A percentile compares a stretch with the other conserved stretches of the same genome.
Evolutionary conservation across 2,888 invertebrate species (phyloP).

Genomic region (Lomographa bimaculata): DNA sequence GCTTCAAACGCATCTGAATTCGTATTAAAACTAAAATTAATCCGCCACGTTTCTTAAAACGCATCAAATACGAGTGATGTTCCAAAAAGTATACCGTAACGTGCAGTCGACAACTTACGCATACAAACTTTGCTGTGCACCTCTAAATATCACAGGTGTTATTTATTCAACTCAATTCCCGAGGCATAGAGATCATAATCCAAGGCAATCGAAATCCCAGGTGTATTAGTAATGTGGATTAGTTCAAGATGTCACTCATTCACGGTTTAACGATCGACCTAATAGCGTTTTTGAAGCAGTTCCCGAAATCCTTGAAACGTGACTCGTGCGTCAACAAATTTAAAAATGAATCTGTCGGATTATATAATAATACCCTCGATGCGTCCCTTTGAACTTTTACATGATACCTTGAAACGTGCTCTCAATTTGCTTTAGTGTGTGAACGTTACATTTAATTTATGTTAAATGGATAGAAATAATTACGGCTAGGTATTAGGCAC

Average conservation of each 20-base stretch:
- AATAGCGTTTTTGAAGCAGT: slow-evolving; percentile 79
- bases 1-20: slow-evolving; percentile 54
- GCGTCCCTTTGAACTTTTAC: slow-evolving; percentile 66
- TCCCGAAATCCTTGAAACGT: slow-evolving; percentile 80
- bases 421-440: slow-evolving; percentile 49
- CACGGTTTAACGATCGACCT: slow-evolving; percentile 80
- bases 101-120: slow-evolving; percentile 68
- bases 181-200: slow-evolving; percentile 34
- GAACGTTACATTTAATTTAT: too few relatives aligned
- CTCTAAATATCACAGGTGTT: not conserved
- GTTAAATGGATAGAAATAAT: too few relatives aligned
- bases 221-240: slow-evolving; percentile 40
- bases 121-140: slow-evolving; percentile 41
- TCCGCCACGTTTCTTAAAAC: slow-evolving; percentile 66
- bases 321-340: slow-evolving; percentile 78
- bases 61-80: slow-evolving; percentile 72
- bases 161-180: slow-evolving; percentile 15
- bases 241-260: slow-evolving; percentile 79
- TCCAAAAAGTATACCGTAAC: slow-evolving; percentile 70
- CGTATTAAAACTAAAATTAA: slow-evolving; percentile 72
- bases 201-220: not conserved
- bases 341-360: slow-evolving; percentile 71
- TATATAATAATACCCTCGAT: slow-evolving; percentile 67
- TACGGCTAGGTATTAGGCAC: too few relatives aligned
- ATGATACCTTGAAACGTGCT: slow-evolving; percentile 51